Conservation (phyloP, 92 coral and sea anemone species). For the Palythoa grandis region DNA sequence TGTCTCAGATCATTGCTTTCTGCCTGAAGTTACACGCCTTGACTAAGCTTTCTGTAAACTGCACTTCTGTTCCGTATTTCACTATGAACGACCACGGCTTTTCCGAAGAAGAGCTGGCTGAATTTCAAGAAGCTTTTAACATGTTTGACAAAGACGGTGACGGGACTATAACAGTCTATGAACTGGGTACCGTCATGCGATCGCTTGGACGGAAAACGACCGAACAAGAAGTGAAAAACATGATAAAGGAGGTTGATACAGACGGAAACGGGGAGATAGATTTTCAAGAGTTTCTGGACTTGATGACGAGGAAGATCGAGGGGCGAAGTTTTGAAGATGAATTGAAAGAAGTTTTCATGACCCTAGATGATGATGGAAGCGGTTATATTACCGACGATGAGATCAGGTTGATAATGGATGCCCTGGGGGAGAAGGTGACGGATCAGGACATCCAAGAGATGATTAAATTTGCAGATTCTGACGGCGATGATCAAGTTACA, state of each 20-base stretch:
- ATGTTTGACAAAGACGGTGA: slow-evolving; percentile 57
- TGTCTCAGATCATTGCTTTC: slow-evolving; percentile 23
- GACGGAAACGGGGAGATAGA: slow-evolving; percentile 50
- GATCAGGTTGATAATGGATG: slow-evolving; percentile 38
- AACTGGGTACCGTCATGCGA: slow-evolving; percentile 44
- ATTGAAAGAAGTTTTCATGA: slow-evolving; percentile 42
- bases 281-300: slow-evolving; percentile 40
- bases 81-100: slow-evolving; percentile 39
- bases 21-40: background rate
- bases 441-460: slow-evolving; percentile 45
- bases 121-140: slow-evolving; percentile 46
- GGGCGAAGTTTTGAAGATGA: slow-evolving; percentile 48
- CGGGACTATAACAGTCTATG: slow-evolving; percentile 44
- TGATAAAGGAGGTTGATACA: slow-evolving; percentile 54
- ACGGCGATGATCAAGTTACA: slow-evolving; percentile 45
- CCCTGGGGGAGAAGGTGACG: slow-evolving; percentile 42
- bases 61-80: slow-evolving; percentile 1
- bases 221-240: slow-evolving; percentile 46
- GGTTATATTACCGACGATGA: slow-evolving; percentile 42
- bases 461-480: slow-evolving; percentile 49
- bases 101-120: slow-evolving; percentile 32
- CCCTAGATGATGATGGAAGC: slow-evolving; percentile 43
- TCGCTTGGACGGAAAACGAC: slow-evolving; percentile 49
- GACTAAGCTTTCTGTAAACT: background rate
- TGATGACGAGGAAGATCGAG: slow-evolving; percentile 45